Evolutionary conservation across 2,888 invertebrate genomes (phyloP).

Genomic region (Drosophila birchii): DNA sequence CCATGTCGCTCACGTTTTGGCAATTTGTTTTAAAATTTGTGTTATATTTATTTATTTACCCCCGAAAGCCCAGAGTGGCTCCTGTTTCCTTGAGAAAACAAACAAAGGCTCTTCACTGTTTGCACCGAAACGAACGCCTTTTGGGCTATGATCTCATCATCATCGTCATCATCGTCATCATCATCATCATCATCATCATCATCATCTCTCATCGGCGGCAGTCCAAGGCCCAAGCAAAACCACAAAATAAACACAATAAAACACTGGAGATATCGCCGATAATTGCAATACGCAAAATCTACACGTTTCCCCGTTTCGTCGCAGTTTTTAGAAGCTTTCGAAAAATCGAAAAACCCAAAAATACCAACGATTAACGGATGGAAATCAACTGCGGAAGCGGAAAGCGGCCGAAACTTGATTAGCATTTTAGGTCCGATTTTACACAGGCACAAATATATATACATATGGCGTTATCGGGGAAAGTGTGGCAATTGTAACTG

Average conservation of each 20-base stretch:
- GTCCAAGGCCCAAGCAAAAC: slow-evolving; percentile 26
- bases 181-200: neutral
- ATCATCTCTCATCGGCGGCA: slow-evolving; percentile 1
- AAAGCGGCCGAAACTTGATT: slow-evolving; percentile 44
- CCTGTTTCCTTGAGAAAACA: slow-evolving; percentile 12
- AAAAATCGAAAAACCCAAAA: slow-evolving; percentile 6
- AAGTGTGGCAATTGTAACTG: slow-evolving; percentile 47
- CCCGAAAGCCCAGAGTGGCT: slow-evolving; percentile 4
- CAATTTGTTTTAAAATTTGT: slow-evolving; percentile 31
- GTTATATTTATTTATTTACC: slow-evolving; percentile 18
- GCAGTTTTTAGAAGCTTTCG: neutral
- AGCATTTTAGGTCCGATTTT: slow-evolving; percentile 34
- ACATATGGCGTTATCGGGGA: slow-evolving; percentile 6
- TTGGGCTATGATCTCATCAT: slow-evolving; percentile 36
- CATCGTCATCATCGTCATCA: neutral
- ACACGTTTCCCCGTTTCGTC: slow-evolving; percentile 24
- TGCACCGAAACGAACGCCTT: slow-evolving; percentile 8
- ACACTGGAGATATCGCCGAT: slow-evolving; percentile 23
- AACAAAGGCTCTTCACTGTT: slow-evolving; percentile 20
- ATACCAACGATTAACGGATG: slow-evolving; percentile 28
- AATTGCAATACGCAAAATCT: slow-evolving; percentile 32
- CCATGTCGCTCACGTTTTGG: slow-evolving; percentile 23
- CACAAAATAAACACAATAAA: slow-evolving; percentile 38
- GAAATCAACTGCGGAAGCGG: slow-evolving; percentile 42
- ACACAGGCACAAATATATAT: slow-evolving; percentile 3